Evolutionary conservation across 2,888 invertebrate genomes (phyloP).

Genomic region (Epinotia brunnichana): DNA sequence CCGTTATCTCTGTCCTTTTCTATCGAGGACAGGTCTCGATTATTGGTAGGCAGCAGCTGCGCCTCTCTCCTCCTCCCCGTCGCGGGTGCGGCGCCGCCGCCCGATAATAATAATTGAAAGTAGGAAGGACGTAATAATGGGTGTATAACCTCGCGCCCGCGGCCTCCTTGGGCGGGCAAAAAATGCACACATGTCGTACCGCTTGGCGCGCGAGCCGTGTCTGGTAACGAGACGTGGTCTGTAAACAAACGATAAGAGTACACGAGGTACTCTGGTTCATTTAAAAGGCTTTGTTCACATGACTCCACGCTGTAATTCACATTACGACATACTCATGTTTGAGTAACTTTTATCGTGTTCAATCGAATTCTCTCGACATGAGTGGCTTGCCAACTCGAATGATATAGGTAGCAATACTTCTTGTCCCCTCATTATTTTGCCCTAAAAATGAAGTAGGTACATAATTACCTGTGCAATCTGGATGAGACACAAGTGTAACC

Average conservation of each 20-base stretch:
- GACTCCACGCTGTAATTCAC: conserved; percentile 58
- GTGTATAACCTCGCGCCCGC: conserved; percentile 84
- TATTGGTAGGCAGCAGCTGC: conserved; percentile 85
- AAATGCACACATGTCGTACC: conserved; percentile 81
- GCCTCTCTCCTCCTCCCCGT: conserved; percentile 84
- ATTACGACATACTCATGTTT: conserved; percentile 61
- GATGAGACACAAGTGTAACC: not conserved
- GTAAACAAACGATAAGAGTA: conserved; percentile 69
- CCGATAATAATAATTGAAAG: conserved; percentile 84
- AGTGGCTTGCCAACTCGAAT: not conserved
- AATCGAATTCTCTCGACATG: conserved; percentile 52
- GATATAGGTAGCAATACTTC: not conserved
- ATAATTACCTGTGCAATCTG: not conserved
- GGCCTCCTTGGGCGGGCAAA: conserved; percentile 84
- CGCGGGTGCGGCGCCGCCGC: conserved; percentile 80
- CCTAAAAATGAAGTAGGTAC: not conserved
- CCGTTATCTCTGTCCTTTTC: conserved; percentile 72
- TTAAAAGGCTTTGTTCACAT: conserved; percentile 66
- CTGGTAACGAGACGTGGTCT: conserved; percentile 61
- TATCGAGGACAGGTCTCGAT: conserved; percentile 77
- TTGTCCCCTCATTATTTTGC: not conserved
- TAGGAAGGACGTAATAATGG: conserved; percentile 85
- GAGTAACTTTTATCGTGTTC: conserved; percentile 61
- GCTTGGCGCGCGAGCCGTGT: conserved; percentile 62
- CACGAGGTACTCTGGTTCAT: conserved; percentile 54